phyloP scores from a whole-genome alignment of 2,113 vertebrate species.

The Ophiodon elongatus region DNA sequence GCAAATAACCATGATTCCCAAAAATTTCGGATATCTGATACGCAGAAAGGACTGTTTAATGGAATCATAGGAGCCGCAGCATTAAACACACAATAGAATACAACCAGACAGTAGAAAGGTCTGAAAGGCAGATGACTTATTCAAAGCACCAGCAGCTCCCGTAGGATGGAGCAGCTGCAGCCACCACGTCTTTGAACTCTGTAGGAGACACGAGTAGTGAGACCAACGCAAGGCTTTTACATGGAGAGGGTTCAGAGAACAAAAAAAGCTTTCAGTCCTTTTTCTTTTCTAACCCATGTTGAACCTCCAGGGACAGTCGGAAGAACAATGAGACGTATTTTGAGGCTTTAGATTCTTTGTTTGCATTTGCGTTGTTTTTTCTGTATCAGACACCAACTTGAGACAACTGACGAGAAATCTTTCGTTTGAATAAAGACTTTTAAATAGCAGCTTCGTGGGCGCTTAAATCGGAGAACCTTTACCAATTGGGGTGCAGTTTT shows the following conservation, averaged over 20 bases:
- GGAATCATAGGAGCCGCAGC: background rate
- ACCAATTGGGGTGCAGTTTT: background rate
- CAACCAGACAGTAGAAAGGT: background rate
- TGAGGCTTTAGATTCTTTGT: background rate
- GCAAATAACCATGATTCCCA: background rate
- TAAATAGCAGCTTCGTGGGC: background rate
- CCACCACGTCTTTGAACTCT: slow-evolving; percentile 10
- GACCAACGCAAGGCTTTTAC: background rate
- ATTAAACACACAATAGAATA: background rate
- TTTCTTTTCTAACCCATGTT: background rate
- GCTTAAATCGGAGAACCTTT: background rate
- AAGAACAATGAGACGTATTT: slow-evolving; percentile 3
- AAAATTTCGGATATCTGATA: background rate
- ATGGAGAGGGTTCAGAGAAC: slow-evolving; percentile 2
- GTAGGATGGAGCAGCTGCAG: slow-evolving; percentile 12
- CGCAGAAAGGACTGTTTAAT: background rate
- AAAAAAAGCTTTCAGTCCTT: slow-evolving; percentile 19
- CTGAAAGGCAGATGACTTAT: slow-evolving; percentile 1
- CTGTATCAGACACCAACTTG: background rate
- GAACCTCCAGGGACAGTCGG: background rate
- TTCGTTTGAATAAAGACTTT: background rate
- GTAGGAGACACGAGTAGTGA: background rate
- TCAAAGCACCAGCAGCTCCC: slow-evolving; percentile 15
- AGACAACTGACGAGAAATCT: background rate
- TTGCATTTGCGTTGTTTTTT: background rate